phyloP scores from a whole-genome alignment of 2,888 invertebrate species.

The Cosmorhoe ocellata region DNA sequence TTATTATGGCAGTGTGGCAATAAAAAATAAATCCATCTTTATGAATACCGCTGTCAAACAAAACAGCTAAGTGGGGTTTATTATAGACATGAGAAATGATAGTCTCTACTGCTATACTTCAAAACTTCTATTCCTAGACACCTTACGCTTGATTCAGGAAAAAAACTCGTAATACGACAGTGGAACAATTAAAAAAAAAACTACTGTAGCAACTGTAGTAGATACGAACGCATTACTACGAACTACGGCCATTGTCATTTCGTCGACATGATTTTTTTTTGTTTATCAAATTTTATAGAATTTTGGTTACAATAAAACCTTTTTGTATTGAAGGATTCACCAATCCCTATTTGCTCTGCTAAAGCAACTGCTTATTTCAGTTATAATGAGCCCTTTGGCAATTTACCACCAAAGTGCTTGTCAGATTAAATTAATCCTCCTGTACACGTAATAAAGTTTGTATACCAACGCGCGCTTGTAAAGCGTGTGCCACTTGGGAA shows the following conservation, averaged over 20 bases:
- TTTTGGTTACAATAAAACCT: too few relatives aligned
- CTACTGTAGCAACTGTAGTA: too few relatives aligned
- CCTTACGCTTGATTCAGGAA: too few relatives aligned
- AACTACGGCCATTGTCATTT: too few relatives aligned
- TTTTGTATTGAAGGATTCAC: too few relatives aligned
- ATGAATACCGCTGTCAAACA: conserved; percentile 18
- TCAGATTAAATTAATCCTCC: conserved; percentile 23
- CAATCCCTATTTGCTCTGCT: conserved; percentile 43
- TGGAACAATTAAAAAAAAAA: too few relatives aligned
- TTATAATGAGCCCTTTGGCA: conserved; percentile 35
- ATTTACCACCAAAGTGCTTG: conserved; percentile 36
- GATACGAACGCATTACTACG: too few relatives aligned
- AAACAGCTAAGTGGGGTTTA: conserved; percentile 22
- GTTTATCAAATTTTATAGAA: too few relatives aligned
- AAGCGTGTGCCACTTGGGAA: background rate
- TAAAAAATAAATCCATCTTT: conserved; percentile 23
- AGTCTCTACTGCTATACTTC: too few relatives aligned
- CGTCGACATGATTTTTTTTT: too few relatives aligned
- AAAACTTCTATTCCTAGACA: too few relatives aligned
- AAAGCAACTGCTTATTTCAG: conserved; percentile 33
- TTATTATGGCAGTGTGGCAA: conserved; percentile 39
- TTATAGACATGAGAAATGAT: background rate
- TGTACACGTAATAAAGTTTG: background rate
- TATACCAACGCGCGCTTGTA: background rate
- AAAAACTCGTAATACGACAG: too few relatives aligned